Base-by-base conservation (phyloP, 2,113 vertebrate genomes). In the Marmota flaviventris region DNA sequence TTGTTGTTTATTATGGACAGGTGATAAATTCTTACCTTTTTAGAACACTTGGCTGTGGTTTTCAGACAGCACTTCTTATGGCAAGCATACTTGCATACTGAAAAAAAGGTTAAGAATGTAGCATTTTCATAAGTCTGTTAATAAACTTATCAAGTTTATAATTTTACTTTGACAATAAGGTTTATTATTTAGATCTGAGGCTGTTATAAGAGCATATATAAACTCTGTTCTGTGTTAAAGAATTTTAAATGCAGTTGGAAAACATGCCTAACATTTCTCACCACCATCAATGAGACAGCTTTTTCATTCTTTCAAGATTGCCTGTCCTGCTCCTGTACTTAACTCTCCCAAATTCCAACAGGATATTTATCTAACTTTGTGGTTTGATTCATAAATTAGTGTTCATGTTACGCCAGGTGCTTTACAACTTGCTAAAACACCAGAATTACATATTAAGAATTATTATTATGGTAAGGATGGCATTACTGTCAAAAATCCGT, bases 41-140 rank as follows among this genome's bases (percentile, higher is more conserved):
- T 99, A 96, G 99, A 99, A 98, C 99, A 99, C 98, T 99, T 99
- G 96, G 98, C 99, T 4, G 98, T 99, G 69, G 98, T 99, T 98
- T 99, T 99, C 98, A 99, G 99, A 98, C 99, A 99, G 98, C 99
- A 99, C 96, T 99, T 99, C 98, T 99, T 99, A 98, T 99, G 99
- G 98, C 99, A 99, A 98, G 99, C 99, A 85, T 99, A 99, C 83
- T 99, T 99, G 98, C 99, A 99, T 94, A 99, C 99, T 99, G 99
- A 98, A 99, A 98, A 97, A 97, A 51, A 95, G 84, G 91, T 94
- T 97, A 95, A 96, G 2, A 76, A 79, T 37, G 14, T 12, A 96
- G 67, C 9, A 87, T 58, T 91, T 94, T 96, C 77, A 97, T 34
- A 91, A 82, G 22, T 63, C 6, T 95, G 69, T 18, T 90, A 67